These are phyloP conservation scores for Apogon hyalosoma DNA, from an alignment of 2,797 vertebrate species.

Conservation along the genomic window DNA sequence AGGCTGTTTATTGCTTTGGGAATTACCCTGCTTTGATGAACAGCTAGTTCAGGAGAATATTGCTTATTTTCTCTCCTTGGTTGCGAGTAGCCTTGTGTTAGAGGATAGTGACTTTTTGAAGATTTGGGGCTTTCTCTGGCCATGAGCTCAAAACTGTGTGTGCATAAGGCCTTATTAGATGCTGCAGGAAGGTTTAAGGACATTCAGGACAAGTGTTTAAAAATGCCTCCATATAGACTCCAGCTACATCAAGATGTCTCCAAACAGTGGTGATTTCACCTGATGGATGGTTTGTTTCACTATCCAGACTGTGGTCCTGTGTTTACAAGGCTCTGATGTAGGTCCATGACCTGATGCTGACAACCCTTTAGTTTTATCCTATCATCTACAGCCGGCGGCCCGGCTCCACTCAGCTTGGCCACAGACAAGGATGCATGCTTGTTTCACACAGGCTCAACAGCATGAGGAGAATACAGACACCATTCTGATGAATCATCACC, in stretches of 20 bases:
- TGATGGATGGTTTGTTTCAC: constrained; percentile 66
- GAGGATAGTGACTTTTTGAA: constrained; percentile 18
- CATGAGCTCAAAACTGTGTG: constrained; percentile 29
- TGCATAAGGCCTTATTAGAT: constrained; percentile 21
- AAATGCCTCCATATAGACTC: constrained; percentile 6
- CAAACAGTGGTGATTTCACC: constrained; percentile 51
- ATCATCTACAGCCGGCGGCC: constrained; percentile 44
- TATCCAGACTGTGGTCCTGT: constrained; percentile 43
- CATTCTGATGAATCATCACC: constrained; percentile 30
- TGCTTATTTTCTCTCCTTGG: constrained; percentile 8
- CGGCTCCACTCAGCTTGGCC: constrained; percentile 14
- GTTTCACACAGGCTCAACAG: constrained; percentile 4
- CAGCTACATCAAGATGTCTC: constrained; percentile 30
- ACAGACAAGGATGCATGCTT: constrained; percentile 11
- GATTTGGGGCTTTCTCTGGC: constrained; percentile 32
- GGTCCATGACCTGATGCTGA: constrained; percentile 53
- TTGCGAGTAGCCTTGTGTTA: constrained; percentile 27
- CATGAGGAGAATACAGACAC: constrained; percentile 45
- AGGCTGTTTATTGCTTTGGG: constrained; percentile 37
- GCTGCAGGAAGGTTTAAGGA: constrained; percentile 19
- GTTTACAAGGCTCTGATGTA: constrained; percentile 69
- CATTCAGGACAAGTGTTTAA: constrained; percentile 23
- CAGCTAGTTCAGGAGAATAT: constrained; percentile 30
- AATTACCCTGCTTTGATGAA: constrained; percentile 37
- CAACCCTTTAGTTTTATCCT: constrained; percentile 46